phyloP scores from a whole-genome alignment of 2,888 invertebrate genomes.

The Ganaspis brasiliensis region DNA sequence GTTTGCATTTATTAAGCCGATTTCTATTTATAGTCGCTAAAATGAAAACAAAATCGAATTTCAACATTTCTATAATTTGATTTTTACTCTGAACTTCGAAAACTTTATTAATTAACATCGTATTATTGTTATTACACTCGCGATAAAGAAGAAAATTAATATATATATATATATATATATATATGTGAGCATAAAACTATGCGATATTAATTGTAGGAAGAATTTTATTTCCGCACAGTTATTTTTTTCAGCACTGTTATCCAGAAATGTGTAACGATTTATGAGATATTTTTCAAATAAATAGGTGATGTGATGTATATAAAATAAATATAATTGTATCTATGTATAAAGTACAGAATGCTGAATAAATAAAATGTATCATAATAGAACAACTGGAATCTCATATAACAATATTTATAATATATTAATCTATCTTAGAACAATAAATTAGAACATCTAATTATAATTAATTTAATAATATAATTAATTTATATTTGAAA shows the following conservation, averaged over 20 bases:
- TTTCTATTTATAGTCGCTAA: neutral
- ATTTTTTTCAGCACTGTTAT: conserved; percentile 68
- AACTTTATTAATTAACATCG: conserved; percentile 44
- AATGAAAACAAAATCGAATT: neutral
- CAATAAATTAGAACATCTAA: too few relatives aligned
- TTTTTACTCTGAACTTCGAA: conserved; percentile 12
- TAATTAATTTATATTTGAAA: too few relatives aligned
- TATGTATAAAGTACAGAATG: conserved; percentile 72
- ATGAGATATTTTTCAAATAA: conserved; percentile 60
- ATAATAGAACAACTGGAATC: conserved; percentile 57
- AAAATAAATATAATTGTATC: conserved; percentile 66
- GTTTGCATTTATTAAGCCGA: conserved; percentile 13
- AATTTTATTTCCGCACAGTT: conserved; percentile 66
- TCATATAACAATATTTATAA: too few relatives aligned
- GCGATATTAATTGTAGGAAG: conserved; percentile 42
- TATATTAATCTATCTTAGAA: too few relatives aligned
- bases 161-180: conserved; percentile 46
- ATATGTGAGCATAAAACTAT: conserved; percentile 16
- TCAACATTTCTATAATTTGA: neutral
- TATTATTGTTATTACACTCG: conserved; percentile 40
- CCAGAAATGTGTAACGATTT: conserved; percentile 48
- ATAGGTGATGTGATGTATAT: conserved; percentile 65
- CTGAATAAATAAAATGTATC: conserved; percentile 72
- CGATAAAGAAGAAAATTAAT: conserved; percentile 50
- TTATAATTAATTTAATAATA: too few relatives aligned